Base-by-base conservation (phyloP, 2,797 vertebrate species). In the Apodemus agrarius region DNA sequence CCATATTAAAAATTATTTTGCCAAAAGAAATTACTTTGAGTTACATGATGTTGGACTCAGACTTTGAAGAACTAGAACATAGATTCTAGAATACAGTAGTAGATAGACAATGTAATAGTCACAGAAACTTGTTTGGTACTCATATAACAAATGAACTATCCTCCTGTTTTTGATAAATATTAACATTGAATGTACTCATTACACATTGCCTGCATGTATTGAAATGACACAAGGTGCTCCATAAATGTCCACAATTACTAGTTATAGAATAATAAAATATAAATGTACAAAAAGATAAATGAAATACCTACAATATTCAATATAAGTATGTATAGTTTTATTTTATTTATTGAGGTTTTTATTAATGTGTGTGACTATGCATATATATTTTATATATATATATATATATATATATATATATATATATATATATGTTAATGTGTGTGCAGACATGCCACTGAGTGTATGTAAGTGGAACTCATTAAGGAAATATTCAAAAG, bases 81-180 rank as follows among this genome's bases (percentile, higher is more conserved):
- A 75, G 31, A 26, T 40, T 90, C 19, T 76, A 76, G 74, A 46
- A 76, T 76, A 26, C 26, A 46, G 43, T 46, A 76, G 74, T 76
- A 76, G 74, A 76, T 46, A 29, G 57, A 43, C 7, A 88, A 37
- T 19, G 6, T 4, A 69, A 14, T 85, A 75, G 26, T 67, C 4
- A 82, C 16, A n/a, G 82, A 93, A 75, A 83, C 34, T 31, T 87
- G 16, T 83, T 89, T 89, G n/a, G 89, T 96, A 26, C 52, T 31
- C 40, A 14, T 43, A 11, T 93, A 84, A 69, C 46, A 91, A 69
- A 29, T 75, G 0, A 2, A 46, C 57, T 37, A 31, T 4, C 24
- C n/a, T 34, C n/a, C 57, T 74, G 37, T 40, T 17, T 29, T 89
- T 57, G 52, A 89, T 72, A 31, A 81, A 11, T 34, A 57, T 74